These are phyloP conservation scores for Dinocampus coccinellae DNA, from an alignment of 2,888 invertebrate species.

Conservation along the genomic window DNA sequence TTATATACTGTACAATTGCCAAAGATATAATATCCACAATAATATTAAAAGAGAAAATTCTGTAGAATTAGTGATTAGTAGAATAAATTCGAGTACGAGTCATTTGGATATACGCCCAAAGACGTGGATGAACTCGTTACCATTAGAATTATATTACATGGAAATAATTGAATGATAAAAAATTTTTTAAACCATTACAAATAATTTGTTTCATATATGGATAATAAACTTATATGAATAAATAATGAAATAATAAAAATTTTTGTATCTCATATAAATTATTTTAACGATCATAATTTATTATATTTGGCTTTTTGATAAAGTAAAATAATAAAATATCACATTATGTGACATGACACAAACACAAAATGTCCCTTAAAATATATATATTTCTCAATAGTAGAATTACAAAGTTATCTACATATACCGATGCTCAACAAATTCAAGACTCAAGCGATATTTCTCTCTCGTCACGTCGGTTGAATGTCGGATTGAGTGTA, in stretches of 20 bases:
- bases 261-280: background rate
- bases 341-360: background rate
- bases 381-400: background rate
- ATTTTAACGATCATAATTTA: background rate
- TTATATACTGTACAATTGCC: constrained; percentile 37
- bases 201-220: background rate
- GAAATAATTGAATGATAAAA: constrained; percentile 26
- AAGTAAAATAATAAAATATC: background rate
- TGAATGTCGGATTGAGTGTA: constrained; percentile 24
- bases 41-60: constrained; percentile 18
- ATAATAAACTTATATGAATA: background rate
- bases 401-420: constrained; percentile 37
- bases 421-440: constrained; percentile 44
- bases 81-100: constrained; percentile 41
- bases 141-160: constrained; percentile 35
- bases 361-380: background rate
- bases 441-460: constrained; percentile 40
- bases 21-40: constrained; percentile 44
- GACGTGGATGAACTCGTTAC: constrained; percentile 36
- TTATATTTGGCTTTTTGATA: background rate
- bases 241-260: background rate
- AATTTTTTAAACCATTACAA: background rate
- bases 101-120: constrained; percentile 58
- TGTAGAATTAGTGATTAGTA: background rate
- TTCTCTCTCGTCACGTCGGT: constrained; percentile 20